phyloP scores from a whole-genome alignment of 2,797 vertebrate species.

The Enteromius treurensis region DNA sequence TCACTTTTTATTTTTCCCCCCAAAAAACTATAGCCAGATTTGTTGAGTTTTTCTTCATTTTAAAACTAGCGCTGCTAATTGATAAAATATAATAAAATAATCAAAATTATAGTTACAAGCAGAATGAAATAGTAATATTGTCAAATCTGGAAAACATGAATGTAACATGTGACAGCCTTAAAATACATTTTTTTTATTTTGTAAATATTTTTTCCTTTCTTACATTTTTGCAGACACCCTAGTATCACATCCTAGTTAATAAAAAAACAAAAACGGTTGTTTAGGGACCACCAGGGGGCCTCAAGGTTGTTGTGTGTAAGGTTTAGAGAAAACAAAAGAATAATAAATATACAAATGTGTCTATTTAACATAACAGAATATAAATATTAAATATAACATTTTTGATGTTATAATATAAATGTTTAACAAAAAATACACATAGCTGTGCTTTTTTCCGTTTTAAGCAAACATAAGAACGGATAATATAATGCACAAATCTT shows the following conservation, averaged over 20 bases:
- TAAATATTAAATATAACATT: not conserved
- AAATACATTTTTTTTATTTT: not conserved
- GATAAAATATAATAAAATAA: not conserved
- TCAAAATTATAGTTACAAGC: not conserved
- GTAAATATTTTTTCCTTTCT: not conserved
- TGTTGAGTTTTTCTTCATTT: not conserved
- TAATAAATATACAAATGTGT: not conserved
- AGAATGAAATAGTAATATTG: not conserved
- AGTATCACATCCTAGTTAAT: not conserved
- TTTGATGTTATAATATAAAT: not conserved
- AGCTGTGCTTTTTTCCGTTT: no score
- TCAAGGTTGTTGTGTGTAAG: not conserved
- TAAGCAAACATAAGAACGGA: not conserved
- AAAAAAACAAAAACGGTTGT: not conserved
- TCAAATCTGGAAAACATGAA: not conserved
- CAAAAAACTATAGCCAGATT: not conserved
- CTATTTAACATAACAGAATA: not conserved
- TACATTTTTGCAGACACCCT: not conserved
- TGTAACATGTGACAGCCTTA: not conserved
- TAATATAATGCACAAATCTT: not conserved
- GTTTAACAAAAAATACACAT: not conserved
- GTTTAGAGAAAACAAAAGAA: not conserved
- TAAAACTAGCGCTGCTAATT: not conserved
- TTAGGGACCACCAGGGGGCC: not conserved
- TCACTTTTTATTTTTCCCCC: not conserved